phyloP scores from a whole-genome alignment of 2,113 vertebrate genomes.

The Zosterops lateralis region DNA sequence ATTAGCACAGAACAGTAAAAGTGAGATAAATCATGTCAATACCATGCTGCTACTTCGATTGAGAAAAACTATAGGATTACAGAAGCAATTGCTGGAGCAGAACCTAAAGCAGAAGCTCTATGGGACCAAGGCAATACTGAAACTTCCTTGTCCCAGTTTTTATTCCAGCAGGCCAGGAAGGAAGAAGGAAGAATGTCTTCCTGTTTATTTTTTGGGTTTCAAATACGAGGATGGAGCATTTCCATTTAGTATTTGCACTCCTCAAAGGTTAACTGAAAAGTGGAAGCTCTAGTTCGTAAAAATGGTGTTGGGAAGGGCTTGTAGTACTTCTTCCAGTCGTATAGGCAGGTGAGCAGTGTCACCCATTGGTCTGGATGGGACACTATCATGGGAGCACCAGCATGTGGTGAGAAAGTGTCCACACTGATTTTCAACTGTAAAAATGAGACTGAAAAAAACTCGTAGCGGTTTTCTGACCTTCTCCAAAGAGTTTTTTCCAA shows the following conservation, averaged over 20 bases:
- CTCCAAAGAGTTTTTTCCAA: not conserved
- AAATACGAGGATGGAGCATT: not conserved
- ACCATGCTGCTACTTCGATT: not conserved
- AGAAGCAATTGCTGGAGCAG: not conserved
- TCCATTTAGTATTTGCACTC: not conserved
- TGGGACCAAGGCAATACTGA: not conserved
- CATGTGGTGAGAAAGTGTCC: not conserved
- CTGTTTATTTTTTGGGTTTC: not conserved
- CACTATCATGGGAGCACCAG: not conserved
- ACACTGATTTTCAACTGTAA: not conserved
- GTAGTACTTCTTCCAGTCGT: not conserved
- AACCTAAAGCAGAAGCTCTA: not conserved
- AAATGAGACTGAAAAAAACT: not conserved
- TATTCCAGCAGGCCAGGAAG: not conserved
- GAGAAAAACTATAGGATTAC: not conserved
- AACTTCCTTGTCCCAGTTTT: not conserved
- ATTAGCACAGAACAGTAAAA: conserved; percentile 7
- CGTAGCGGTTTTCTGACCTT: not conserved
- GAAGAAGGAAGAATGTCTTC: not conserved
- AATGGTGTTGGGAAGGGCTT: accelerated
- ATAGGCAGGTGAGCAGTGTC: not conserved
- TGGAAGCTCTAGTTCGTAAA: not conserved
- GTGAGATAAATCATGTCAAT: conserved; percentile 2
- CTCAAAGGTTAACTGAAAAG: not conserved
- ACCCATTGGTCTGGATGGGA: not conserved